These are phyloP conservation scores for Rotaria macrura DNA, from an alignment of 2,888 invertebrate genomes.

Conservation along the genomic window DNA sequence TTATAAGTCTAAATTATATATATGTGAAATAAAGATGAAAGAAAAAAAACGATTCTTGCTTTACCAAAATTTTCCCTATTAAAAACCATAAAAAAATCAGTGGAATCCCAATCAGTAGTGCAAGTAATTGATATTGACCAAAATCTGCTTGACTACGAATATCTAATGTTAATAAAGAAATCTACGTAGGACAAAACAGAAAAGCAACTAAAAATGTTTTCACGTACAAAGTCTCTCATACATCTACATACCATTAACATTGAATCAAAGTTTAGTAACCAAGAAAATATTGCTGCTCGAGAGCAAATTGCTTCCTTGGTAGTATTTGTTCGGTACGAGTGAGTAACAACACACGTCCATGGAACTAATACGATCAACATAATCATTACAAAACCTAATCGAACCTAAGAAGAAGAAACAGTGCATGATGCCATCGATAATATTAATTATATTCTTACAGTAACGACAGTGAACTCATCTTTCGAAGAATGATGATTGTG, in stretches of 20 bases:
- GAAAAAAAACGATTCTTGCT: too few species aligned
- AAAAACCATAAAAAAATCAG: not conserved
- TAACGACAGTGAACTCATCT: not conserved
- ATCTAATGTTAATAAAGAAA: not conserved
- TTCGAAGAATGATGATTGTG: not conserved
- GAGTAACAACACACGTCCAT: not conserved
- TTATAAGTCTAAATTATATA: not conserved
- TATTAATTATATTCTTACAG: not conserved
- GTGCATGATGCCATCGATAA: not conserved
- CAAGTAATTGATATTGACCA: not conserved
- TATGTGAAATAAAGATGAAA: not conserved
- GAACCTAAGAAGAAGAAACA: not conserved
- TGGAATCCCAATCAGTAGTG: not conserved
- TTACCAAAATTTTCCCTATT: not conserved
- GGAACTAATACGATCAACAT: not conserved
- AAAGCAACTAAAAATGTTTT: not conserved
- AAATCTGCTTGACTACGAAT: not conserved
- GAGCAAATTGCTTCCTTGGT: not conserved
- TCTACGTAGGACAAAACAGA: not conserved
- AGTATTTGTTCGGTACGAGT: not conserved
- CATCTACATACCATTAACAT: not conserved
- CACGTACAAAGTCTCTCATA: not conserved
- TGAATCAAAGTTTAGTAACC: not conserved
- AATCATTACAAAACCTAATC: not conserved
- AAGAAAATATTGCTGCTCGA: not conserved